Conservation (phyloP, 2,113 vertebrate genomes). For the Andinoacara biseriatus region DNA sequence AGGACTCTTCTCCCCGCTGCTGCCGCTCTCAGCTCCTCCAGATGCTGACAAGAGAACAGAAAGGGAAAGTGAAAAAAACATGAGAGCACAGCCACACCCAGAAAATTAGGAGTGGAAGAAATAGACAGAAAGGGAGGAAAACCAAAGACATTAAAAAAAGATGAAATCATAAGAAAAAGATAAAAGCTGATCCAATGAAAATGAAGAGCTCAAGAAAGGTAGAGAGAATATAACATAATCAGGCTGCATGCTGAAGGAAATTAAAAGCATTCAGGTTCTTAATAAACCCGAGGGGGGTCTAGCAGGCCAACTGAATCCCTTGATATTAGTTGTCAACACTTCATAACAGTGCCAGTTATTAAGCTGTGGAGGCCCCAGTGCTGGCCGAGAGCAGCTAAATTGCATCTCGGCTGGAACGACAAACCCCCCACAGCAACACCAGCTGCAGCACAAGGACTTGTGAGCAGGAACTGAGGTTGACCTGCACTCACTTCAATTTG, state of each 20-base stretch:
- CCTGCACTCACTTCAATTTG: neutral
- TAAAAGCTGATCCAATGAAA: neutral
- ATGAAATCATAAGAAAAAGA: neutral
- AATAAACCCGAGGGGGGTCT: slow-evolving; percentile 88
- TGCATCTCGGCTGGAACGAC: slow-evolving; percentile 84
- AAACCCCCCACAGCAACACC: slow-evolving; percentile 71
- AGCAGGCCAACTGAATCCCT: slow-evolving; percentile 67
- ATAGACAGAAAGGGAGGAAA: neutral
- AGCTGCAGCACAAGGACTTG: slow-evolving; percentile 20
- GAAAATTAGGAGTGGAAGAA: neutral
- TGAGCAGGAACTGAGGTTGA: slow-evolving; percentile 3
- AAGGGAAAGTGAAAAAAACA: neutral
- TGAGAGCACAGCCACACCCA: neutral
- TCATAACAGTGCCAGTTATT: slow-evolving; percentile 98
- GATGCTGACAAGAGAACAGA: slow-evolving; percentile 48
- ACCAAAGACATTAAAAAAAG: neutral
- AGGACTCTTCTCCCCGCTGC: slow-evolving; percentile 94
- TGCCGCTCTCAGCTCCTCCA: slow-evolving; percentile 85
- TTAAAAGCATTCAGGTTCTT: slow-evolving; percentile 89
- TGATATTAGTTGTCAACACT: slow-evolving; percentile 90
- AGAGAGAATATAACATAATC: slow-evolving; percentile 85
- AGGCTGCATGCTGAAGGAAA: slow-evolving; percentile 83
- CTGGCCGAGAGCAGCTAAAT: slow-evolving; percentile 92
- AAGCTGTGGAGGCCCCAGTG: slow-evolving; percentile 87
- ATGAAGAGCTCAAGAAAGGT: neutral